Evolutionary conservation across 2,113 vertebrate species (phyloP).

Genomic region (Osmerus mordax): DNA sequence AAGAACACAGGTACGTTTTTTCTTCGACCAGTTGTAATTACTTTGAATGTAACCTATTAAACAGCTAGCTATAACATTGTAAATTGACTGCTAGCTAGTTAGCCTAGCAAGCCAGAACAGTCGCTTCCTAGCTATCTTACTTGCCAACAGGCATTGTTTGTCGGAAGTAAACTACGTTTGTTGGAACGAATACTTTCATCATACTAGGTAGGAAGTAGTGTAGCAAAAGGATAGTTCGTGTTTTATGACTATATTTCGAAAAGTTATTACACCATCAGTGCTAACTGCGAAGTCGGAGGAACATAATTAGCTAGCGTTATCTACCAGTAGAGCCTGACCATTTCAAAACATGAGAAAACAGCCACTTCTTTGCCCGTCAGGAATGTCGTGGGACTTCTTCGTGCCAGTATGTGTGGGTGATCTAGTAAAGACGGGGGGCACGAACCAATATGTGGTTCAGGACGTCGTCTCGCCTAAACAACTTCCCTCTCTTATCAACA

Average conservation of each 20-base stretch:
- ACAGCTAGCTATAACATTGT: background rate
- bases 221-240: no score
- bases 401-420: slow-evolving; percentile 79
- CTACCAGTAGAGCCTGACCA: no score
- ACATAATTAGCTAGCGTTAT: no score
- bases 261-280: no score
- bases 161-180: no score
- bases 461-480: slow-evolving; percentile 77
- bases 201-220: no score
- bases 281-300: no score
- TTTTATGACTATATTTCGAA: no score
- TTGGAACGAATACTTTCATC: no score
- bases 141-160: no score
- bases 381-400: slow-evolving; percentile 80
- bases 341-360: background rate
- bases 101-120: slow-evolving; percentile 7
- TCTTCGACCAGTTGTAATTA: background rate
- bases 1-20: slow-evolving; percentile 27
- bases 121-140: background rate
- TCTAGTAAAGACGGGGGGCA: slow-evolving; percentile 75
- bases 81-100: slow-evolving; percentile 12
- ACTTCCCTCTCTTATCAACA: slow-evolving; percentile 68
- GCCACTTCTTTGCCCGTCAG: slow-evolving; percentile 22
- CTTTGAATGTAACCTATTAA: no score
- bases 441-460: slow-evolving; percentile 85